Conservation (phyloP, 2,888 invertebrate genomes). For the Neoascia interrupta region DNA sequence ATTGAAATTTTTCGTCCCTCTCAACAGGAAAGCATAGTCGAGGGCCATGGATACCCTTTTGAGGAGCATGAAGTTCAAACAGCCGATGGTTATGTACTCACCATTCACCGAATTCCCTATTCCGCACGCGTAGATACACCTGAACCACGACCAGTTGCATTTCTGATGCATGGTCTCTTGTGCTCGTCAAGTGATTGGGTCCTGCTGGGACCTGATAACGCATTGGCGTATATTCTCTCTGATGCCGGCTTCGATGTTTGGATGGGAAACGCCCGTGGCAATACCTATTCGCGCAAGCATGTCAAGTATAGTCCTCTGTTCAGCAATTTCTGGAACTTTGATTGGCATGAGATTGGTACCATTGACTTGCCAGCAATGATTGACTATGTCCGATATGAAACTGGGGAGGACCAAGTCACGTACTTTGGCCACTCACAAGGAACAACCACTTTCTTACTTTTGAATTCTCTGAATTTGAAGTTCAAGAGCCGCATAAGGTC, state of each 20-base stretch:
- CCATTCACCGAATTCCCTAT: slow-evolving; percentile 75
- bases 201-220: slow-evolving; percentile 71
- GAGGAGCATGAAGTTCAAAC: slow-evolving; percentile 82
- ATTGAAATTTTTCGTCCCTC: too few relatives aligned
- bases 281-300: slow-evolving; percentile 74
- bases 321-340: slow-evolving; percentile 74
- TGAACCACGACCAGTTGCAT: slow-evolving; percentile 71
- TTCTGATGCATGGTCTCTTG: slow-evolving; percentile 75
- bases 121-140: slow-evolving; percentile 68
- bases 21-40: slow-evolving; percentile 53
- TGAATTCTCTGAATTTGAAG: slow-evolving; percentile 70
- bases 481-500: slow-evolving; percentile 73
- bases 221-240: slow-evolving; percentile 73
- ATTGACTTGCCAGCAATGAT: slow-evolving; percentile 75
- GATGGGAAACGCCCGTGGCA: slow-evolving; percentile 76
- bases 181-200: slow-evolving; percentile 76
- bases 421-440: slow-evolving; percentile 75
- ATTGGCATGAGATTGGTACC: slow-evolving; percentile 75
- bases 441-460: slow-evolving; percentile 73
- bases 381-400: slow-evolving; percentile 71
- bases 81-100: slow-evolving; percentile 75
- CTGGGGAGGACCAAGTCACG: slow-evolving; percentile 69
- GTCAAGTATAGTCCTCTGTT: slow-evolving; percentile 70
- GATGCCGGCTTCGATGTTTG: slow-evolving; percentile 76
- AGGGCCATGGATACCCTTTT: slow-evolving; percentile 71